Conservation (phyloP, 1,140 invertebrate genomes). For the Proales similis region DNA sequence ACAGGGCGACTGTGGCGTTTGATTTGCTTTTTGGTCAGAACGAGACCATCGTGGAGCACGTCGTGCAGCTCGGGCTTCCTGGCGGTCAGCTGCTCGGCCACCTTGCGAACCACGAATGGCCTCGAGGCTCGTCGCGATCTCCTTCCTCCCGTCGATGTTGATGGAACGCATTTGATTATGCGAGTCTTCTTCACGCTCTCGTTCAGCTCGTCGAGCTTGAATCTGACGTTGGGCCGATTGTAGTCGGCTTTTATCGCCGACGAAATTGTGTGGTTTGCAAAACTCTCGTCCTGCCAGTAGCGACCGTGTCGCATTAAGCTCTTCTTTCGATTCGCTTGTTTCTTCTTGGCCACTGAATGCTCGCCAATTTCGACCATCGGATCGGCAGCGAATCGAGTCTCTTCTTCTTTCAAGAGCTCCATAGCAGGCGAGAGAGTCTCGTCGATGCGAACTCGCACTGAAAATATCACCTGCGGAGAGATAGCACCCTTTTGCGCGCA, state of each 20-base stretch:
- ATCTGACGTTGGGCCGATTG: slow-evolving; percentile 21
- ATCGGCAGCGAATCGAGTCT: slow-evolving; percentile 12
- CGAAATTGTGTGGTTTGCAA: slow-evolving; percentile 34
- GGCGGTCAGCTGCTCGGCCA: not conserved
- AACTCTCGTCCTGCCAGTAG: slow-evolving; percentile 5
- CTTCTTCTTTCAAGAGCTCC: slow-evolving; percentile 22
- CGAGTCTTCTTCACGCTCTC: slow-evolving; percentile 17
- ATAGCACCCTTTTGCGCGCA: slow-evolving; percentile 2
- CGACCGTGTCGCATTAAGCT: not conserved
- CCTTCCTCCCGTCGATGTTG: not conserved
- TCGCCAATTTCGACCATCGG: not conserved
- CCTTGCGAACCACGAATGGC: slow-evolving; percentile 29
- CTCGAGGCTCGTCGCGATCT: not conserved
- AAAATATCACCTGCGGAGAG: slow-evolving; percentile 34
- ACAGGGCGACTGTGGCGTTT: not conserved
- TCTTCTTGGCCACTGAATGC: slow-evolving; percentile 14
- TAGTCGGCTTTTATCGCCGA: slow-evolving; percentile 36
- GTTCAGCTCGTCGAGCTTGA: slow-evolving; percentile 24
- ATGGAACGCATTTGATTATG: slow-evolving; percentile 1
- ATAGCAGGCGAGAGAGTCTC: slow-evolving; percentile 22
- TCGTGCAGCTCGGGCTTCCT: slow-evolving; percentile 34
- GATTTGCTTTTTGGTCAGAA: slow-evolving; percentile 24
- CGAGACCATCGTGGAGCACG: slow-evolving; percentile 21
- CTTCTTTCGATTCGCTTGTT: not conserved
- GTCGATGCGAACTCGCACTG: not conserved